phyloP scores from a whole-genome alignment of 2,888 invertebrate genomes.

The Volucella inflata region DNA sequence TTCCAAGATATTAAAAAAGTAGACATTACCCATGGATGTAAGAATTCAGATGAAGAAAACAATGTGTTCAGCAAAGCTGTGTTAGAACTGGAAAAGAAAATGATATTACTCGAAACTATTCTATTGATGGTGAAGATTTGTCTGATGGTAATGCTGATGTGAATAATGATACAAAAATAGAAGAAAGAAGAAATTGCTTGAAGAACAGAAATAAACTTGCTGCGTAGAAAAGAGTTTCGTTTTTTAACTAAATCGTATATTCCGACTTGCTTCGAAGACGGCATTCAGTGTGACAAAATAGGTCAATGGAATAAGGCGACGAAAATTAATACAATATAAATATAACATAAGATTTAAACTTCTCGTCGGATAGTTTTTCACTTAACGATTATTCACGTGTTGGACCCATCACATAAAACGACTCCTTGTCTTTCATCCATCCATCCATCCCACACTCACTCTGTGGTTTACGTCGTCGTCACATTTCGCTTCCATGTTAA shows the following conservation, averaged over 20 bases:
- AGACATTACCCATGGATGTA: no score
- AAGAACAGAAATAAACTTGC: not conserved
- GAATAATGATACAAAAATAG: slow-evolving; percentile 84
- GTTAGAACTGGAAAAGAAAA: slow-evolving; percentile 34
- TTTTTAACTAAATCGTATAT: slow-evolving; percentile 20
- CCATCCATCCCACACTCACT: no score
- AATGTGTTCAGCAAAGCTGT: no score
- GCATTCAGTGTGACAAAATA: not conserved
- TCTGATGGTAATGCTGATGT: no score
- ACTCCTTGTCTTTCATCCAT: no score
- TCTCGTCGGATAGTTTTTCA: slow-evolving; percentile 67
- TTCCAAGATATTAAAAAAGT: no score
- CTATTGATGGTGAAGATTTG: slow-evolving; percentile 40
- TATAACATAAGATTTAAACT: slow-evolving; percentile 56
- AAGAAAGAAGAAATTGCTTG: not conserved
- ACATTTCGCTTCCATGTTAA: no score
- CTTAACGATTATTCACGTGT: no score
- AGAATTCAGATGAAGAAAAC: no score
- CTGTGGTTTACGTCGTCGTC: no score
- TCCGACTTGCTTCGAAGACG: slow-evolving; percentile 24
- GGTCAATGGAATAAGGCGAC: slow-evolving; percentile 4
- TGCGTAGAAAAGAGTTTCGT: slow-evolving; percentile 15
- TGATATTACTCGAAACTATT: slow-evolving; percentile 2
- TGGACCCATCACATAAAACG: no score
- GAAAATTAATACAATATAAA: slow-evolving; percentile 39